Base-by-base conservation (phyloP, 2,888 invertebrate genomes). In the Mythimna impura region DNA sequence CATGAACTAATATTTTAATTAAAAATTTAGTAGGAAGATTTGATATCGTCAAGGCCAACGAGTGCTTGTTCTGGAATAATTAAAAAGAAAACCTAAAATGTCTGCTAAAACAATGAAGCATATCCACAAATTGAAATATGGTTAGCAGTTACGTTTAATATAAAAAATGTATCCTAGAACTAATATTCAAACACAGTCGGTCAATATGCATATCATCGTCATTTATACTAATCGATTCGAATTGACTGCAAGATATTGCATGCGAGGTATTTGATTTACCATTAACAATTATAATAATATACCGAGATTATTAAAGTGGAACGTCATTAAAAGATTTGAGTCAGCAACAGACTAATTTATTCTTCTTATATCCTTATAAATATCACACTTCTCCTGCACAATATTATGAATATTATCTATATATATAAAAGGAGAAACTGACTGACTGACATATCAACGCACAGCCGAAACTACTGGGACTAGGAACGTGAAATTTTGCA, bases 11-110 rank as follows among this genome's bases (percentile, higher is more conserved):
- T 57, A 50, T 68, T 30, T 68, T 40, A 50, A 58, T 50, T 66
- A 68, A 58, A n/a, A 68, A 17, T 36, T 71, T 68, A 17, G 5
- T 50, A 12, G 66, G 2, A 34, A 55, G 9, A 70, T 70, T 55
- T 9, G 22, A 55, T 25, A 25, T 12, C 4, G 1, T 17, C n/a
- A 36, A 43, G 25, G 20, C n/a, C 10, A 12, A 36, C 22, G 47
- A 63, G 6, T 4, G 14, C 3, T 57, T 20, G 14, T 50, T 22
- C 36, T 9, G 14, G 4, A 30, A 40, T 22, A 43, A 17, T 25
- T 47, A 34, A 10, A 52, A 58, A 20, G 12, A 36, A 54, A 47
- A 2, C 8, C n/a, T 63, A 4, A 60, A 60, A 60, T 17, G 58
- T 6, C 58, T 34, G 10, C 10, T n/a, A 22, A 0, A 58, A 34